A percentile compares a stretch with the other conserved stretches of the same genome.
Evolutionary conservation across 2,113 vertebrate species (phyloP).

Genomic region (Zosterops hypoxanthus): DNA sequence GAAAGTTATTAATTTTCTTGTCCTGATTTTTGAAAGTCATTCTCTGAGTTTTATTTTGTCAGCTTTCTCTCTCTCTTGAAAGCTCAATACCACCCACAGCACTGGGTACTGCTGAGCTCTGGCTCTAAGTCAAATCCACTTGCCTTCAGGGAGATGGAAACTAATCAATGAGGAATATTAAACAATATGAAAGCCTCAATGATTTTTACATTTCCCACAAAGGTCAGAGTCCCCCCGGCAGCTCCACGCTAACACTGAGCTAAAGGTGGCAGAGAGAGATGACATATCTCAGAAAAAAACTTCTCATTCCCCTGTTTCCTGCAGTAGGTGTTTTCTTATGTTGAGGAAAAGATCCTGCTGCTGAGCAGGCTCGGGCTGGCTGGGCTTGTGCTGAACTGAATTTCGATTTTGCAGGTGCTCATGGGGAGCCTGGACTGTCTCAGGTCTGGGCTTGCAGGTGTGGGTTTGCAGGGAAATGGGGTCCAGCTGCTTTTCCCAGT

Average conservation of each 20-base stretch:
- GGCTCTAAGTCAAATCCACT: slow-evolving; percentile 63
- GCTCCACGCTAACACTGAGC: neutral
- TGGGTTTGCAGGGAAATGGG: fast-evolving
- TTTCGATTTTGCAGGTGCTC: neutral
- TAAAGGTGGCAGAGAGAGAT: neutral
- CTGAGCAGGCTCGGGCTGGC: neutral
- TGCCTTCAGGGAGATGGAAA: slow-evolving; percentile 59
- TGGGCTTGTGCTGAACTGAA: neutral
- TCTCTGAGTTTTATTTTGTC: neutral
- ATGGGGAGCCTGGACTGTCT: neutral
- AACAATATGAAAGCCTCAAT: slow-evolving; percentile 39
- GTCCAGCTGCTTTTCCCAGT: neutral
- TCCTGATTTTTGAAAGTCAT: slow-evolving; percentile 17
- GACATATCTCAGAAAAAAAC: neutral
- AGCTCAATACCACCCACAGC: slow-evolving; percentile 48
- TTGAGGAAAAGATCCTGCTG: neutral
- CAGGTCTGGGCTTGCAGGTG: neutral
- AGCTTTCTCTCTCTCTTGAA: slow-evolving; percentile 14
- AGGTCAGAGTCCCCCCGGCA: slow-evolving; percentile 18
- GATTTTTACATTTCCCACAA: slow-evolving; percentile 61
- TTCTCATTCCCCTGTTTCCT: neutral
- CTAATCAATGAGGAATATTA: slow-evolving; percentile 73
- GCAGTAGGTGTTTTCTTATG: neutral
- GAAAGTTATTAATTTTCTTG: neutral
- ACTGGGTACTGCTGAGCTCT: slow-evolving; percentile 44